These are phyloP conservation scores for Dynastes hyllus DNA, from an alignment of 2,888 invertebrate genomes.

Conservation along the genomic window DNA sequence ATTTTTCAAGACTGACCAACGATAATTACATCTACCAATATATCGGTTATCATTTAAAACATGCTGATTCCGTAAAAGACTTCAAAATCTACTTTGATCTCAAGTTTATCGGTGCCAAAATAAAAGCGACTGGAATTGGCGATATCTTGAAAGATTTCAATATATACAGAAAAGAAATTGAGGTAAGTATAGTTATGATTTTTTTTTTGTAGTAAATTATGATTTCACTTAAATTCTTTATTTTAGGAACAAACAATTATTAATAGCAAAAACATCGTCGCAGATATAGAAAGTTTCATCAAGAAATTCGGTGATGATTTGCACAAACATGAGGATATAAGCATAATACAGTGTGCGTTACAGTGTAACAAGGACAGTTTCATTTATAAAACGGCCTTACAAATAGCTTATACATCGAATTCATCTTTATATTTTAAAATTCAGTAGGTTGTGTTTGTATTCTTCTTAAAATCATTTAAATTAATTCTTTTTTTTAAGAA, in stretches of 20 bases:
- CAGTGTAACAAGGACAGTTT: slow-evolving; percentile 76
- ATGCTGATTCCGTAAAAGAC: slow-evolving; percentile 73
- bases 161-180: slow-evolving; percentile 76
- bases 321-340: slow-evolving; percentile 76
- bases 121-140: slow-evolving; percentile 79
- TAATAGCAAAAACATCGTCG: slow-evolving; percentile 68
- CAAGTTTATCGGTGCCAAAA: slow-evolving; percentile 81
- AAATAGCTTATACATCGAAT: slow-evolving; percentile 72
- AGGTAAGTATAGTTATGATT: neutral
- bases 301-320: slow-evolving; percentile 77
- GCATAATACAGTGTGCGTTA: slow-evolving; percentile 81
- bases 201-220: no score
- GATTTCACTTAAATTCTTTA: neutral
- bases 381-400: slow-evolving; percentile 75
- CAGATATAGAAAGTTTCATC: slow-evolving; percentile 76
- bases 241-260: slow-evolving; percentile 37
- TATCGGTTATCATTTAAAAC: slow-evolving; percentile 80
- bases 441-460: slow-evolving; percentile 68
- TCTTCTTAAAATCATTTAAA: slow-evolving; percentile 1
- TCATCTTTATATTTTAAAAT: slow-evolving; percentile 78
- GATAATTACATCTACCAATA: slow-evolving; percentile 84
- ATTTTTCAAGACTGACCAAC: slow-evolving; percentile 76
- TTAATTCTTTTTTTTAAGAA: neutral
- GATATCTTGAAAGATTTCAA: slow-evolving; percentile 80
- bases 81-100: slow-evolving; percentile 81